Conservation (phyloP, 2,113 vertebrate species). For the Brachyhypopomus gauderio region DNA sequence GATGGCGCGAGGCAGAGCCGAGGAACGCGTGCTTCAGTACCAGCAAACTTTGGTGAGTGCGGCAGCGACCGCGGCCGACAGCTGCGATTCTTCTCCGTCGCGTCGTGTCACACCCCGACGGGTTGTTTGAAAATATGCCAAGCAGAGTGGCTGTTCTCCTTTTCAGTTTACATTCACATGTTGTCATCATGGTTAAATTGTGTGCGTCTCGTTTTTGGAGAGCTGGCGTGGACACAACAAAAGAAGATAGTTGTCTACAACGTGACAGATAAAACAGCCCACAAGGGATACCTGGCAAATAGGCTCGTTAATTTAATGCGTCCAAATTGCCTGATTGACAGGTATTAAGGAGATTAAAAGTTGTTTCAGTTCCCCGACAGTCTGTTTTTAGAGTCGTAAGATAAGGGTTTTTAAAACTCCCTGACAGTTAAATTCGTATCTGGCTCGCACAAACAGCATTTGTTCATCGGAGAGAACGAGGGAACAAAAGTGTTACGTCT, state of each 20-base stretch:
- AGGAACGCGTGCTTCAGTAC: slow-evolving; percentile 71
- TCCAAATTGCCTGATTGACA: neutral
- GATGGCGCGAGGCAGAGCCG: slow-evolving; percentile 70
- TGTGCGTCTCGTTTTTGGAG: neutral
- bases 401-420: neutral
- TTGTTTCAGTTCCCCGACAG: neutral
- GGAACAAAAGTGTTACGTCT: neutral
- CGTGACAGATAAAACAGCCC: slow-evolving; percentile 19
- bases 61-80: too few species aligned
- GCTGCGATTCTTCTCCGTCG: too few species aligned
- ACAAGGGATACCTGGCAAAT: neutral
- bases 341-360: neutral
- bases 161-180: neutral
- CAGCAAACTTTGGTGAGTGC: slow-evolving; percentile 80
- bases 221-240: neutral
- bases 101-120: too few species aligned
- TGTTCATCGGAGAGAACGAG: neutral
- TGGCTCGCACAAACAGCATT: neutral
- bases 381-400: neutral
- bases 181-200: slow-evolving; percentile 3
- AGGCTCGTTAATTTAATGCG: neutral
- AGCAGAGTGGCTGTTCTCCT: neutral
- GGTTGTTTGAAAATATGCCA: neutral
- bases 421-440: neutral
- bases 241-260: neutral